Evolutionary conservation across 2,113 vertebrate species (phyloP).

Genomic region (Baryphthengus martii): DNA sequence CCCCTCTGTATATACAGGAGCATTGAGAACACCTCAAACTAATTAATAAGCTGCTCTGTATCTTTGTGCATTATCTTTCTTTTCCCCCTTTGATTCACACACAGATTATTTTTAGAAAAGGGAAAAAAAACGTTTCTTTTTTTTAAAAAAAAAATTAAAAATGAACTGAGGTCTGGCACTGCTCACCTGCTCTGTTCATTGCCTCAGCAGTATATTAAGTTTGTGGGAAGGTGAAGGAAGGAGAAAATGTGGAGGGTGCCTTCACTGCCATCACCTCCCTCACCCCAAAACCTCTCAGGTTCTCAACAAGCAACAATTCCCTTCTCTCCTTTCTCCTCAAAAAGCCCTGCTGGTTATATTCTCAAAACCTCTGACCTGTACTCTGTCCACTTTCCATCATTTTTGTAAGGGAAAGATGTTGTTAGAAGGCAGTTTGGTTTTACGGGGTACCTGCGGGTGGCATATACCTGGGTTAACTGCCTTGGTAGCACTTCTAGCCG

Average conservation of each 20-base stretch:
- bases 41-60: slow-evolving; percentile 55
- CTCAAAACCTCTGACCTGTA: neutral
- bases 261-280: neutral
- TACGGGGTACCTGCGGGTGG: neutral
- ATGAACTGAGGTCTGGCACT: neutral
- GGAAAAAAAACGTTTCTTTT: neutral
- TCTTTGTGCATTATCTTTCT: slow-evolving; percentile 5
- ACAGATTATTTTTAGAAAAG: slow-evolving; percentile 56
- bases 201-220: neutral
- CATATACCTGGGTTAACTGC: neutral
- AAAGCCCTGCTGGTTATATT: neutral
- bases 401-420: neutral
- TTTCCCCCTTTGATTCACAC: slow-evolving; percentile 37
- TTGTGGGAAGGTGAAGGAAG: neutral
- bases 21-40: slow-evolving; percentile 15
- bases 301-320: neutral
- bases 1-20: neutral
- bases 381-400: neutral
- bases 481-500: neutral
- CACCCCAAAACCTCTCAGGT: neutral
- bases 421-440: neutral
- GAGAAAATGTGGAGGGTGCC: neutral
- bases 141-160: neutral
- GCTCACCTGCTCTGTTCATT: neutral
- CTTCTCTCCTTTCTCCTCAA: neutral